Conservation (phyloP, 2,113 vertebrate species). For the Calonectris borealis region DNA sequence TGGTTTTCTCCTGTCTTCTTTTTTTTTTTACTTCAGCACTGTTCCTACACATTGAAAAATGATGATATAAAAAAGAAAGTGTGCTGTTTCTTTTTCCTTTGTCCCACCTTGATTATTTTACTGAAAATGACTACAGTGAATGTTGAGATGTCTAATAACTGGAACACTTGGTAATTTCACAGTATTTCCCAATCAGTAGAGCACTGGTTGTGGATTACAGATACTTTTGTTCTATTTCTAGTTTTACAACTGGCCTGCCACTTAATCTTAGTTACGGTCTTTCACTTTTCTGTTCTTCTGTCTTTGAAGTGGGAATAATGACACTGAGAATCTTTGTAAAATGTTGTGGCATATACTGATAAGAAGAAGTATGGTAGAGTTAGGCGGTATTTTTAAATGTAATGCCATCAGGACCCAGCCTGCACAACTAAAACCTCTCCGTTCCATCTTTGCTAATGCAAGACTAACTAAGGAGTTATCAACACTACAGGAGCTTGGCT, state of each 20-base stretch:
- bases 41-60: background rate
- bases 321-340: background rate
- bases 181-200: background rate
- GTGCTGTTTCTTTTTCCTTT: background rate
- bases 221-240: background rate
- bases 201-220: background rate
- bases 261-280: background rate
- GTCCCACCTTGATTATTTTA: background rate
- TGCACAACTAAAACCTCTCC: background rate
- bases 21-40: background rate
- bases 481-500: background rate
- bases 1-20: background rate
- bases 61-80: background rate
- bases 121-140: background rate
- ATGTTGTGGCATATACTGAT: background rate
- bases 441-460: background rate
- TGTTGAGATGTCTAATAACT: background rate
- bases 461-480: background rate
- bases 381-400: background rate
- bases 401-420: background rate
- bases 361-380: background rate
- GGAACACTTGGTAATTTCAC: background rate
- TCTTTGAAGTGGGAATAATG: background rate
- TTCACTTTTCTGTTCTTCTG: background rate
- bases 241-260: background rate